Percentiles rank a stretch among this genome's conserved stretches.
Evolutionary conservation across 1,140 invertebrate genomes (phyloP).

Genomic region (Zaprionus lachaisei): DNA sequence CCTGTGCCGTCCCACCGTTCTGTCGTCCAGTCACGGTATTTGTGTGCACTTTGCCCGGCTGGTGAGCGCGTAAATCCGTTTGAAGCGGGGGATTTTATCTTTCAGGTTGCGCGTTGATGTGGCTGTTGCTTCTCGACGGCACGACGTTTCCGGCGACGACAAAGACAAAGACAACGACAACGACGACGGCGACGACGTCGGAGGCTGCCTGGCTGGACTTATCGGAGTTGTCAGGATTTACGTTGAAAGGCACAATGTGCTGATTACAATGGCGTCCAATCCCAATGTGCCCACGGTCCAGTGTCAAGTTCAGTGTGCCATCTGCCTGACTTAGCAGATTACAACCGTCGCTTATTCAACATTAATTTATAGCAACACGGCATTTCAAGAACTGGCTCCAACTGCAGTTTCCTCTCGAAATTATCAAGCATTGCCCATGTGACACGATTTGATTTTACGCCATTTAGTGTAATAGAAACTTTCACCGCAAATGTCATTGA

Average conservation of each 20-base stretch:
- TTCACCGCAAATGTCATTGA: conserved; percentile 36
- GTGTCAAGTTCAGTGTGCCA: conserved; percentile 8
- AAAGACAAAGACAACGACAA: conserved; percentile 14
- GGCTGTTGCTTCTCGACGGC: conserved; percentile 17
- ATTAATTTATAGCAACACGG: conserved; percentile 60
- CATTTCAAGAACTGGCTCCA: conserved; percentile 5
- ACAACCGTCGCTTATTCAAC: conserved; percentile 57
- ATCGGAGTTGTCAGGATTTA: conserved; percentile 69
- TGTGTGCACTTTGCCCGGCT: conserved; percentile 40
- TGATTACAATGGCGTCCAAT: conserved; percentile 48
- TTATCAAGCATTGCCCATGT: background rate
- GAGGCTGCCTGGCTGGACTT: conserved; percentile 37
- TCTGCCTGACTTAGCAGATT: conserved; percentile 50
- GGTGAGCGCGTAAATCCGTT: conserved; percentile 49
- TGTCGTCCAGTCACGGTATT: conserved; percentile 45
- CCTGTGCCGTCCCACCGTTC: background rate
- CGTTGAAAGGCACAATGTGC: conserved; percentile 49
- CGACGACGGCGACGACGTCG: background rate
- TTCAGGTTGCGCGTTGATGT: conserved; percentile 59
- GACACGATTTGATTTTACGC: conserved; percentile 10
- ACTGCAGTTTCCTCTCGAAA: conserved; percentile 6
- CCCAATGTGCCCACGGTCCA: background rate
- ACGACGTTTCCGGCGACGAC: conserved; percentile 39
- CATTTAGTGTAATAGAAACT: conserved; percentile 67
- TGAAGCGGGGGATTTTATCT: conserved; percentile 67